A percentile compares a stretch with the other conserved stretches of the same genome.
phyloP scores from a whole-genome alignment of 2,888 invertebrate genomes.

The Blomia tropicalis region DNA sequence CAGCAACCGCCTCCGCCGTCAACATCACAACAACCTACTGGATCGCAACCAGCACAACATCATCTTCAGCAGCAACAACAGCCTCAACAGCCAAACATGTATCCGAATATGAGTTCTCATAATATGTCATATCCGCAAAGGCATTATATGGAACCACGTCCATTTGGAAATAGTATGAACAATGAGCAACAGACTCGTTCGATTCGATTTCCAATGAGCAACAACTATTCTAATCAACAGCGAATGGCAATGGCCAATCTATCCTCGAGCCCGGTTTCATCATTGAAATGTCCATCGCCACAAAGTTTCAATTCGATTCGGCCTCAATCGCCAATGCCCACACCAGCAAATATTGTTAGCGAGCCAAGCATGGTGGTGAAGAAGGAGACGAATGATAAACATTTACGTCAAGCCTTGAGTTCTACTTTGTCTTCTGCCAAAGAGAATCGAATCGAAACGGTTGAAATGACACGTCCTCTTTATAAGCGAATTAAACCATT shows the following conservation, averaged over 20 bases:
- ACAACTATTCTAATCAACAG: background rate
- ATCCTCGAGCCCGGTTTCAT: background rate
- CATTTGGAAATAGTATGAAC: background rate
- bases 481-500: background rate
- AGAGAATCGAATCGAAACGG: background rate
- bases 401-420: conserved; percentile 7
- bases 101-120: background rate
- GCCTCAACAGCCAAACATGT: background rate
- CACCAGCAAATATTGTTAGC: background rate
- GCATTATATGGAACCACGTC: background rate
- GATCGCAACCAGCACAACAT: background rate
- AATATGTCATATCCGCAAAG: conserved; percentile 10
- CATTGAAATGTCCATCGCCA: background rate
- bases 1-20: background rate
- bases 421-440: background rate
- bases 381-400: background rate
- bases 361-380: background rate
- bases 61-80: background rate
- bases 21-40: background rate
- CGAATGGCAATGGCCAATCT: background rate
- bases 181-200: background rate
- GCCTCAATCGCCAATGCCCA: background rate
- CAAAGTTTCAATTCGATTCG: background rate
- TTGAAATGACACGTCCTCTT: background rate
- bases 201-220: background rate